Conservation (phyloP, 2,113 vertebrate genomes). For the Bos taurus region ARS-UCD2.0 NC_037340.1:52335001-52335500, state of each 20-base stretch:
- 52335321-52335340: neutral
- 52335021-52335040: neutral
- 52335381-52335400: neutral
- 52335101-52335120: neutral
- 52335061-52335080: neutral
- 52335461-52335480: neutral
- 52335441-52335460: neutral
- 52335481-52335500: neutral
- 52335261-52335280: neutral
- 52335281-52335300: neutral
- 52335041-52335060: neutral
- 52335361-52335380: neutral
- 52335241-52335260: neutral
- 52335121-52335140: constrained; percentile 1
- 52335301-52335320: neutral
- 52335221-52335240: neutral
- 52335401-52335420: neutral
- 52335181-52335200: neutral
- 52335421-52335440: neutral
- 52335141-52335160: neutral
- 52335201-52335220: neutral
- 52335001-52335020: neutral
- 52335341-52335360: neutral
- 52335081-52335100: neutral
- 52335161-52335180: neutral